Conservation (phyloP, 2,797 vertebrate genomes). For the Pelobates cultripes region DNA sequence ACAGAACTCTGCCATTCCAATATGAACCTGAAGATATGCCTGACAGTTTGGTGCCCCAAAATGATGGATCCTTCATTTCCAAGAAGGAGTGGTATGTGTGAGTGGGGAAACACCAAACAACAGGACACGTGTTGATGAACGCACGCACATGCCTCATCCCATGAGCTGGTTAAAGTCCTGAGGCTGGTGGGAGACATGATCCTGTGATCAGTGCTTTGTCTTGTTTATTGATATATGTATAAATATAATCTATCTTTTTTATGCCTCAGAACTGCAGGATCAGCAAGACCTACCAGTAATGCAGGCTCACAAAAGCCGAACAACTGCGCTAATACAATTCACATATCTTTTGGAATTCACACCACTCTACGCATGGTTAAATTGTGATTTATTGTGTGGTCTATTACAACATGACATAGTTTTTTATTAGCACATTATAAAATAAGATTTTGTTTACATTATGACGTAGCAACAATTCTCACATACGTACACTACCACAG, state of each 20-base stretch:
- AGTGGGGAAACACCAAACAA: slow-evolving; percentile 60
- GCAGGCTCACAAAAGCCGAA: slow-evolving; percentile 13
- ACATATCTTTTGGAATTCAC: not conserved
- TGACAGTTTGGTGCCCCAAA: slow-evolving; percentile 98
- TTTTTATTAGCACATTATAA: too few relatives aligned
- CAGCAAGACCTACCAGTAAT: slow-evolving; percentile 14
- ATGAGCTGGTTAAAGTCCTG: slow-evolving; percentile 17
- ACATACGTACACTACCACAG: not conserved
- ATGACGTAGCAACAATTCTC: not conserved
- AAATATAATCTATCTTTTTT: slow-evolving; percentile 46
- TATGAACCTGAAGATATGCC: slow-evolving; percentile 91
- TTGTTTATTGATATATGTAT: slow-evolving; percentile 47
- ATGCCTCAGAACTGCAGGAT: slow-evolving; percentile 36
- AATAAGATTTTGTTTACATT: not conserved
- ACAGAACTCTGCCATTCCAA: slow-evolving; percentile 95
- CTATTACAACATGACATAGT: not conserved
- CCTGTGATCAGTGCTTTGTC: slow-evolving; percentile 43
- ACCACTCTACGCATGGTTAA: too few relatives aligned
- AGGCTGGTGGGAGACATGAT: slow-evolving; percentile 22
- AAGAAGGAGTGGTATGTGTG: slow-evolving; percentile 99
- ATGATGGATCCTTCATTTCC: slow-evolving; percentile 98
- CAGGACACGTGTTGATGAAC: slow-evolving; percentile 6
- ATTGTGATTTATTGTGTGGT: too few relatives aligned
- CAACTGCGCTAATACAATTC: not conserved
- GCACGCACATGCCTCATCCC: slow-evolving; percentile 18